phyloP scores from a whole-genome alignment of 2,888 invertebrate genomes.

The Linyphia triangularis region DNA sequence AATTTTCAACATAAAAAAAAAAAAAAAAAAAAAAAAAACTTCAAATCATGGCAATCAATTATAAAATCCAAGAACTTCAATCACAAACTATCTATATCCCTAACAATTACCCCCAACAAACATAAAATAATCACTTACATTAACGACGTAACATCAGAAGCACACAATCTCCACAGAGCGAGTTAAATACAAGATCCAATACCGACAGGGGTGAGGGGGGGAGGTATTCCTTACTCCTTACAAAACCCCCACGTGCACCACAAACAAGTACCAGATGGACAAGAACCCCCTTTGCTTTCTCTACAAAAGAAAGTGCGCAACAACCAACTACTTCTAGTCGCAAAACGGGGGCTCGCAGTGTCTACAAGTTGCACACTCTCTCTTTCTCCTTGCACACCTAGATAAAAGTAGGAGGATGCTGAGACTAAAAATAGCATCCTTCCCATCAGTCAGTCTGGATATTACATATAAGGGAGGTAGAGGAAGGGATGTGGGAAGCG shows the following conservation, averaged over 20 bases:
- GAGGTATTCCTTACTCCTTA: not conserved
- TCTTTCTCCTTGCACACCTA: slow-evolving; percentile 31
- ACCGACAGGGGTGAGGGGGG: not conserved
- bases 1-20: too few species aligned
- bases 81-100: too few species aligned
- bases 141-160: not conserved
- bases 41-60: too few species aligned
- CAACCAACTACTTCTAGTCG: slow-evolving; percentile 12
- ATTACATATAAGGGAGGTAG: slow-evolving; percentile 3
- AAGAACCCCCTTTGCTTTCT: not conserved
- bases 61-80: too few species aligned
- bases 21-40: too few species aligned
- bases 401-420: slow-evolving; percentile 14
- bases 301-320: slow-evolving; percentile 3
- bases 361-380: slow-evolving; percentile 46
- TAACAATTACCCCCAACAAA: not conserved
- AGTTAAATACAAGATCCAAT: not conserved
- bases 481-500: slow-evolving; percentile 30
- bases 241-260: slow-evolving; percentile 40
- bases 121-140: slow-evolving; percentile 19
- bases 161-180: not conserved
- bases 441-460: slow-evolving; percentile 22
- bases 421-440: slow-evolving; percentile 60
- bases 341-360: not conserved
- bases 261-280: slow-evolving; percentile 7